Evolutionary conservation across 2,888 invertebrate genomes (phyloP), one percentile per base, ranked within the genome.

Genomic region (Lasioglossum vierecki): DNA sequence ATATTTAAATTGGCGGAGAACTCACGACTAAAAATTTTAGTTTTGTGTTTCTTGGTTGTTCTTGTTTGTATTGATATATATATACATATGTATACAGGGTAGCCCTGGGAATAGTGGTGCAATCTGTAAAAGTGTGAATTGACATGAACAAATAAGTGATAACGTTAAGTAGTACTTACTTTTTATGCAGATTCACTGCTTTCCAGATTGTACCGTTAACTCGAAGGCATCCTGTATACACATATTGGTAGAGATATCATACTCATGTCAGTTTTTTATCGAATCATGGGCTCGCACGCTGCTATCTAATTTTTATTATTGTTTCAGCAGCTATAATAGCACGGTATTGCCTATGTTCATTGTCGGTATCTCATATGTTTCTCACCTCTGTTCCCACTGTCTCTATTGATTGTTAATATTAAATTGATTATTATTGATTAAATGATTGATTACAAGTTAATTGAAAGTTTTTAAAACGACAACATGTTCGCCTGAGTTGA

Each of bases 301-400:
- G 94, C 94, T 93, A 93, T 90, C 91, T 94, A 94, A 95, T 94
- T 94, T 93, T 91, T 85, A 92, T 92, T 93, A 94, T 93, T 92
- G 93, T 95, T 95, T 94, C 94, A 95, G 95, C 94, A 93, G 93
- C 93, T 93, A 94, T 93, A 93, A 92, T 94, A 95, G 94, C 94
- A 94, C 94, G 93, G 91, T 93, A 93, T 93, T 93, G 92, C 94
- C 93, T 94, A 93, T 93, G 94, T 94, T 94, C 91, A 93, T 89
- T 94, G 92, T 94, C 93, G 93, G 92, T 94, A 94, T 94, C 90
- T 93, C 92, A 94, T 94, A 93, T 92, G 92, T 93, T 63, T 94
- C 70, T 66, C 91, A 93, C 92, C 93, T 94, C 91, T 94, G 92
- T 94, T 93, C 91, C 93, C 93, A 94, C 94, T 94, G 93, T 93